phyloP scores from a whole-genome alignment of 2,888 invertebrate species.

The Leptopterna dolabrata region DNA sequence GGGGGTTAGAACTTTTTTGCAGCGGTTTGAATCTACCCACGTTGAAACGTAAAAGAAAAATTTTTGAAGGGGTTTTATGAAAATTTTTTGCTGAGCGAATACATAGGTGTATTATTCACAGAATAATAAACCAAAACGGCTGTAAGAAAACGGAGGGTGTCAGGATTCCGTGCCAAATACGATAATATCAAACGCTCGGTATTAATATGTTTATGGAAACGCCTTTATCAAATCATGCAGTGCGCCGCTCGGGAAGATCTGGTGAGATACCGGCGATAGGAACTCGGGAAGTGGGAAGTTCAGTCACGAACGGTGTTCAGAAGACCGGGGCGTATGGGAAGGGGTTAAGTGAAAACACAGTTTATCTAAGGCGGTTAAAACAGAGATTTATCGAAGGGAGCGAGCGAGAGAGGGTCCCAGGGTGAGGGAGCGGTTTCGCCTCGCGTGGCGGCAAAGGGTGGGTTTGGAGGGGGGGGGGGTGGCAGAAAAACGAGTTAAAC shows the following conservation, averaged over 20 bases:
- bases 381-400: conserved; percentile 25
- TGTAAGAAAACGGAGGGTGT: not conserved
- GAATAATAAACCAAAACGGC: not conserved
- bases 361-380: conserved; percentile 29
- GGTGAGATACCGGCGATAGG: not conserved
- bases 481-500: conserved; percentile 29
- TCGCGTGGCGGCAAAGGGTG: conserved; percentile 10
- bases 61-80: too few species aligned
- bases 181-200: not conserved
- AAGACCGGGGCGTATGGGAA: not conserved
- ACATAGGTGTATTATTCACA: too few species aligned
- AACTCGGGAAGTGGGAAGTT: not conserved
- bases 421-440: not conserved
- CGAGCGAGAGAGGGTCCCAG: not conserved
- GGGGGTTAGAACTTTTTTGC: too few species aligned
- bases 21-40: too few species aligned
- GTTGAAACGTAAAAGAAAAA: too few species aligned
- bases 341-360: conserved; percentile 29
- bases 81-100: too few species aligned
- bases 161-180: not conserved
- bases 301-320: not conserved
- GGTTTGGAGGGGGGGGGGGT: too few species aligned
- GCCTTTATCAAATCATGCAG: not conserved
- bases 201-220: conserved; percentile 11
- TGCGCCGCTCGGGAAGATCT: not conserved